Evolutionary conservation across 1,140 invertebrate species (phyloP).

Genomic region (Cecropterus lyciades): DNA sequence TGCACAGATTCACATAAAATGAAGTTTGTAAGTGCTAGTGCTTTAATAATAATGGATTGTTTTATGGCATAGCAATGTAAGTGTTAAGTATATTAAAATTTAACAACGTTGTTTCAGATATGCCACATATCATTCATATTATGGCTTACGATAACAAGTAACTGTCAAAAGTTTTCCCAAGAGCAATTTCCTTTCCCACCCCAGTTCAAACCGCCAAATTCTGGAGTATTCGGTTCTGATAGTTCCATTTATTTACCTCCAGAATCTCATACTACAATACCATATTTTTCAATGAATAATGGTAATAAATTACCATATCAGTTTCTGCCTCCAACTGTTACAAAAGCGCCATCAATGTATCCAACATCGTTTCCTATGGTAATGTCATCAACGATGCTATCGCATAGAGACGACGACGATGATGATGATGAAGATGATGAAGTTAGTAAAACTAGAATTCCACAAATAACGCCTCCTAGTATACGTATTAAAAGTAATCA

Average conservation of each 20-base stretch:
- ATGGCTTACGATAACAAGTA: constrained; percentile 41
- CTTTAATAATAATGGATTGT: constrained; percentile 47
- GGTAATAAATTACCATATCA: constrained; percentile 62
- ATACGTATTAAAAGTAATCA: constrained; percentile 40
- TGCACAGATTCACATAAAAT: constrained; percentile 68
- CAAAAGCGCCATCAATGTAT: constrained; percentile 59
- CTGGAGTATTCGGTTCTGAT: constrained; percentile 58
- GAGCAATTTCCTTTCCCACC: constrained; percentile 63
- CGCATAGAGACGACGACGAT: constrained; percentile 53
- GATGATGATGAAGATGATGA: constrained; percentile 48
- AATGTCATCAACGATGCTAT: constrained; percentile 55
- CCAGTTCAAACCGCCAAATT: constrained; percentile 60
- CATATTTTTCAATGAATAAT: constrained; percentile 67
- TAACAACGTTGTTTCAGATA: constrained; percentile 63
- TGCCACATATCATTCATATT: constrained; percentile 50
- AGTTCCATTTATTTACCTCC: constrained; percentile 68
- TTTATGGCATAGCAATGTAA: constrained; percentile 42
- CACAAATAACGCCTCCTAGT: constrained; percentile 33
- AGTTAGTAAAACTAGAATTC: constrained; percentile 36
- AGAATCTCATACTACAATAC: constrained; percentile 64
- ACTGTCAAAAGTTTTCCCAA: constrained; percentile 51
- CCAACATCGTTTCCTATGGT: constrained; percentile 62
- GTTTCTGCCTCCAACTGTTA: constrained; percentile 59
- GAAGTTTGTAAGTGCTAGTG: constrained; percentile 77
- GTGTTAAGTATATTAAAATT: constrained; percentile 28